Evolutionary conservation across 1,140 invertebrate species (phyloP).

Genomic region (Alviniconcha marisindica): DNA sequence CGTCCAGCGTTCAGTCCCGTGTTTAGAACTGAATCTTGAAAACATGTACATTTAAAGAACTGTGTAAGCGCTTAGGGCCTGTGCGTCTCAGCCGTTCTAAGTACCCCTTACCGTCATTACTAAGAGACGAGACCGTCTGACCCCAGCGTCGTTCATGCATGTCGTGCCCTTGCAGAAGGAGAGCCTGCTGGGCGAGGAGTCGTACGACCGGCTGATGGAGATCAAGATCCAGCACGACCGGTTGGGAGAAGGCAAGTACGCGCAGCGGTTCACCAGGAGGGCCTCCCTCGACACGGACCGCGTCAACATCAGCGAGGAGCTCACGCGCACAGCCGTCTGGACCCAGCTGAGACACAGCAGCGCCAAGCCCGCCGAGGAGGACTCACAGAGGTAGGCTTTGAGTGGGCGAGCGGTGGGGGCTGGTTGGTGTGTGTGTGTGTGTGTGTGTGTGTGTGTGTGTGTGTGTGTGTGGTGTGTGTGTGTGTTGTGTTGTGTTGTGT

Average conservation of each 20-base stretch:
- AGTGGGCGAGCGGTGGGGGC: not conserved
- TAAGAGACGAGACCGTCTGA: no score
- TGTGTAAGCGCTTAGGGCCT: no score
- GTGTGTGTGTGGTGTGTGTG: no score
- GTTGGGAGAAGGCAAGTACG: slow-evolving; percentile 31
- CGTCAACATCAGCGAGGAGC: slow-evolving; percentile 71
- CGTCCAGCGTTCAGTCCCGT: no score
- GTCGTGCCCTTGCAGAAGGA: slow-evolving; percentile 40
- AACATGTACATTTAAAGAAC: not conserved
- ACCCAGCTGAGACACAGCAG: slow-evolving; percentile 61
- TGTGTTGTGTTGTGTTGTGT: no score
- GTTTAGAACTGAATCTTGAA: no score
- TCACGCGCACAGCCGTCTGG: slow-evolving; percentile 70
- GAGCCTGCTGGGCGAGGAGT: slow-evolving; percentile 41
- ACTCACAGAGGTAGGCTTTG: not conserved
- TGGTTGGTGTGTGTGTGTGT: no score
- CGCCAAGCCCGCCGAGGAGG: slow-evolving; percentile 5
- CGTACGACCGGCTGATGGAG: slow-evolving; percentile 54
- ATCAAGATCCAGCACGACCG: slow-evolving; percentile 51
- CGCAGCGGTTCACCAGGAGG: slow-evolving; percentile 17
- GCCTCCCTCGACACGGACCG: slow-evolving; percentile 52
- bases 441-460: no score
- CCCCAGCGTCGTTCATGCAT: no score
- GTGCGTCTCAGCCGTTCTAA: no score
- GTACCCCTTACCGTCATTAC: no score